Evolutionary conservation across 2,113 vertebrate species (phyloP), one percentile per base, ranked within the genome.

Genomic region (Syngnathus typhle): DNA sequence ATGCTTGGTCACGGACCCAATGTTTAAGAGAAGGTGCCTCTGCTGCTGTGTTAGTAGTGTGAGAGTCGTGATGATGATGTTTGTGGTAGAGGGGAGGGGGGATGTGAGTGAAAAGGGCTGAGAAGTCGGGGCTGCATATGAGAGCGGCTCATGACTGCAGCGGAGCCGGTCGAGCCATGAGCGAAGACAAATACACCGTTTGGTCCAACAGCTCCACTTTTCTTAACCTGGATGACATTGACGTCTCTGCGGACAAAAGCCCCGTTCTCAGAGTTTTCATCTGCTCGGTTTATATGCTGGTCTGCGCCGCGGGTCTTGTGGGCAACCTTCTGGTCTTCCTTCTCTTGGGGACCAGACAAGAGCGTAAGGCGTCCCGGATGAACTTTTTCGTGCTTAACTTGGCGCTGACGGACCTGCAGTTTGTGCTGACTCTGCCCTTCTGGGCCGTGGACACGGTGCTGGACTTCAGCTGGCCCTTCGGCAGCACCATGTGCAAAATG

Each of bases 381-480:
- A 86, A 86, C 74, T 81, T 89, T 49, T 93, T 91, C 65, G 85
- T 92, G 44, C 44, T 90, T 36, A 90, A 88, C 82, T 65, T 91
- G 80, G 89, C 91, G 0, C 87, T 89, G 62, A 92, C 89, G 1
- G 89, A 91, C 84, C 90, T 92, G 68, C 90, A 91, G 88, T 93
- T 92, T 32, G 90, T 92, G 39, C 80, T 91, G 44, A 90, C 87
- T 0, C 77, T 91, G 66, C 92, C 92, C 36, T 93, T 92, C 79
- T 92, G 90, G 90, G 90, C 90, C 0, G 89, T 88, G 72, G 91
- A 92, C 83, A 88, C 88, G 1, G 91, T 81, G 38, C 79, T 89
- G 65, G 92, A 92, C 81, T 92, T 92, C 85, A 91, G 87, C 81
- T 92, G 92, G 89, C 91, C 91, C 23, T 91, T 91, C 64, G 88